Evolutionary conservation across 2,113 vertebrate species (phyloP).

Genomic region (Harpagus bidentatus): DNA sequence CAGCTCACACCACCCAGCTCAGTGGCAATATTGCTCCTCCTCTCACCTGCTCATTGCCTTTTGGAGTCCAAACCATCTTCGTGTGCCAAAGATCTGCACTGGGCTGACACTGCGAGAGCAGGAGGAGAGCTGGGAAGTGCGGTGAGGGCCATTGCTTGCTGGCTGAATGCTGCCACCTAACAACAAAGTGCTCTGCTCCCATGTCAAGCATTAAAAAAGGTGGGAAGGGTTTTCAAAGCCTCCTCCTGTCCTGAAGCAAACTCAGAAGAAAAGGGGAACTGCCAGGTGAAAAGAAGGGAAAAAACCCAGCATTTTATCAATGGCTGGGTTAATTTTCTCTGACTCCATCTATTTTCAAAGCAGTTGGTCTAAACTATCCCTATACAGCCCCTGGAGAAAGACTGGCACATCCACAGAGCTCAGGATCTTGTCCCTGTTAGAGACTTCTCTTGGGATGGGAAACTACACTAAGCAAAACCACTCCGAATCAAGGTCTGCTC

Average conservation of each 20-base stretch:
- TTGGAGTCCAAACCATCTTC: not conserved
- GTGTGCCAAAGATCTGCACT: not conserved
- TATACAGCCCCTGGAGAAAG: not conserved
- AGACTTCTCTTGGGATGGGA: not conserved
- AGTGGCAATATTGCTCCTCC: not conserved
- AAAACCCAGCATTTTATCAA: not conserved
- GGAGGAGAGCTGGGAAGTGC: not conserved
- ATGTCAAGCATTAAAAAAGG: not conserved
- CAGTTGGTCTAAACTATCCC: not conserved
- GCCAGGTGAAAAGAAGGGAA: not conserved
- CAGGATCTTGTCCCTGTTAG: not conserved
- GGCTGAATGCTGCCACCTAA: not conserved
- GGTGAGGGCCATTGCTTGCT: not conserved
- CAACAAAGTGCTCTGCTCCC: not conserved
- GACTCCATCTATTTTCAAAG: not conserved
- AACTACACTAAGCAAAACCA: not conserved
- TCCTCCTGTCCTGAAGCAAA: not conserved
- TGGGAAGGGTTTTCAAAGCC: not conserved
- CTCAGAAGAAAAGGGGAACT: not conserved
- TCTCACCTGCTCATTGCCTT: not conserved
- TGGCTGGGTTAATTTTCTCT: not conserved
- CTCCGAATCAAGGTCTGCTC: not conserved
- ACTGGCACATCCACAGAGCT: not conserved
- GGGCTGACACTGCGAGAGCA: not conserved
- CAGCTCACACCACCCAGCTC: not conserved